phyloP scores from a whole-genome alignment of 2,888 invertebrate species.

The Ryuthela nishihirai region DNA sequence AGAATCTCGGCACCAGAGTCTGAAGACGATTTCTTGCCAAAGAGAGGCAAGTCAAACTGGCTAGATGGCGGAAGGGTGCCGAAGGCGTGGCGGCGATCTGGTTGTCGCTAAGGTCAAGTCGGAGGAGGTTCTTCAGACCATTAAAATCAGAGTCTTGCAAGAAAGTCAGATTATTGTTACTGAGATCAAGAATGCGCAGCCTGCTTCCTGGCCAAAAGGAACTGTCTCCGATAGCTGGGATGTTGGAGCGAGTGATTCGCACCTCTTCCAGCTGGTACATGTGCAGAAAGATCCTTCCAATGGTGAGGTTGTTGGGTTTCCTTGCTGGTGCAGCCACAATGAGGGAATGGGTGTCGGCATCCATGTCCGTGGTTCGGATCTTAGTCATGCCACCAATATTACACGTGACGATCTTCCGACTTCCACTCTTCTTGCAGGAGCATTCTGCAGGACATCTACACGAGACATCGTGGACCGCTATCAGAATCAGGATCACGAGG shows the following conservation, averaged over 20 bases:
- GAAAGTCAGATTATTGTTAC: constrained; percentile 66
- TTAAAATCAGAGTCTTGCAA: constrained; percentile 70
- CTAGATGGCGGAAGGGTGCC: constrained; percentile 69
- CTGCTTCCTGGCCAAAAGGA: constrained; percentile 62
- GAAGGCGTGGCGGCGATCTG: constrained; percentile 62
- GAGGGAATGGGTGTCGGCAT: constrained; percentile 62
- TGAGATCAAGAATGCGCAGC: constrained; percentile 60
- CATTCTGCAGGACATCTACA: constrained; percentile 70
- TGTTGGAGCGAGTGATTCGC: constrained; percentile 60
- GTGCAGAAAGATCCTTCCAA: constrained; percentile 65
- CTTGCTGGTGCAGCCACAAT: constrained; percentile 63
- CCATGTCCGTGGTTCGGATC: constrained; percentile 64
- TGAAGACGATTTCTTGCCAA: constrained; percentile 54
- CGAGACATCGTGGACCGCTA: no score
- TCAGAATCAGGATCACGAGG: no score
- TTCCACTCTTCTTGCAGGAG: constrained; percentile 57
- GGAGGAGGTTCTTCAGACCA: constrained; percentile 66
- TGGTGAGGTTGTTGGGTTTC: constrained; percentile 56
- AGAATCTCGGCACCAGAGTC: constrained; percentile 44
- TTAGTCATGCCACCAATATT: constrained; percentile 58
- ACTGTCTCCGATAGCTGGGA: constrained; percentile 71
- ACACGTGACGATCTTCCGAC: constrained; percentile 60
- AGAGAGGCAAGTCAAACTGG: constrained; percentile 63
- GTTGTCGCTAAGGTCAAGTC: constrained; percentile 69
- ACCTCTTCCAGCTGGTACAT: constrained; percentile 63